These are phyloP conservation scores for Gnatocerus cornutus DNA, from an alignment of 2,888 invertebrate genomes.

Conservation along the genomic window DNA sequence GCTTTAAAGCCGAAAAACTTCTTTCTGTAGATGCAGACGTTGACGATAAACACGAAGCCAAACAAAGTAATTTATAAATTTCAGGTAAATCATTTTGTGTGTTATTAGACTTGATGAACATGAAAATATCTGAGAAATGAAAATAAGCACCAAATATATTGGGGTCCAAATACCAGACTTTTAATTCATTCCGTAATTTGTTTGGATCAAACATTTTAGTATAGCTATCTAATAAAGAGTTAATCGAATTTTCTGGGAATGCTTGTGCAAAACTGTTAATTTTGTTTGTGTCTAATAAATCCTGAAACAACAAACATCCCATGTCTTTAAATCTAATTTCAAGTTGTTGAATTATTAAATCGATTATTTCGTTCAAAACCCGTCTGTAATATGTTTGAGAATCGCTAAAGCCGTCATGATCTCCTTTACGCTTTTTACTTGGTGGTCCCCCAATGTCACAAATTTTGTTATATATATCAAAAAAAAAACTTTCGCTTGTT, in stretches of 20 bases:
- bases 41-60: not conserved
- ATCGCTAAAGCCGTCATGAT: not conserved
- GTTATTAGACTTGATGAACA: not conserved
- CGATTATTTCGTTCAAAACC: slow-evolving; percentile 34
- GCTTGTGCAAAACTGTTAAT: not conserved
- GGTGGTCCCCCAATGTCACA: not conserved
- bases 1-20: too few species aligned
- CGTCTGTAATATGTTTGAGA: slow-evolving; percentile 8
- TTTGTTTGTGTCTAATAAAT: slow-evolving; percentile 25
- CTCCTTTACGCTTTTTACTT: not conserved
- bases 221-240: slow-evolving; percentile 5
- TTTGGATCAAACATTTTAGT: slow-evolving; percentile 14
- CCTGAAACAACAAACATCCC: slow-evolving; percentile 19
- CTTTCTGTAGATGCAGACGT: not conserved
- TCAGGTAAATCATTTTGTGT: too few species aligned
- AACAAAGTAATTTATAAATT: slow-evolving; percentile 1
- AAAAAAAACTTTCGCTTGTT: not conserved
- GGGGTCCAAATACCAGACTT: not conserved
- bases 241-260: not conserved
- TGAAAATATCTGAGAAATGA: not conserved
- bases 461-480: not conserved
- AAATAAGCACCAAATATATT: not conserved
- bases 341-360: slow-evolving; percentile 29
- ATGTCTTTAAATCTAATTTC: slow-evolving; percentile 35
- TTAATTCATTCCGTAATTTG: not conserved